Evolutionary conservation across 30 jellyfish, hydroid and myxozoan genomes (phyloP).

Genomic region (Hydra vulgaris): DNA sequence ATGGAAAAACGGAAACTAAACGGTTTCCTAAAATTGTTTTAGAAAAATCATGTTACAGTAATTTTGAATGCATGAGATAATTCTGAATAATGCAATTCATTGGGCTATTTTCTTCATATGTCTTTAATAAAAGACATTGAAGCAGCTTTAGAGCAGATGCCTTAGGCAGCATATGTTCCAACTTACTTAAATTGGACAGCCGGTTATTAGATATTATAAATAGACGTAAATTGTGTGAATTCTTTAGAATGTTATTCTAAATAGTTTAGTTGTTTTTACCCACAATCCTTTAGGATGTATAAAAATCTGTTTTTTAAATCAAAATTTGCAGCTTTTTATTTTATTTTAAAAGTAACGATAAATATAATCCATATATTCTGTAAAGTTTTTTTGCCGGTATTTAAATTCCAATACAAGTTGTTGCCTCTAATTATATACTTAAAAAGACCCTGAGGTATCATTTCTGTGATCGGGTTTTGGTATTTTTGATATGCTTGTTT

Average conservation of each 20-base stretch:
- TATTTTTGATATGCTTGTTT: neutral
- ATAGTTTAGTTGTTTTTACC: neutral
- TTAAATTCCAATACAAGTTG: neutral
- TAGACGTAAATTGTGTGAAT: neutral
- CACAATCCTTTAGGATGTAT: neutral
- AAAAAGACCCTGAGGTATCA: no score
- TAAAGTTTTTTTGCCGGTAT: neutral
- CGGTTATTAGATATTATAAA: neutral
- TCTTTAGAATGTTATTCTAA: neutral
- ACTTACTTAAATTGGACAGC: neutral
- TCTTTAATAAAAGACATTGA: neutral
- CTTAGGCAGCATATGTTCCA: neutral
- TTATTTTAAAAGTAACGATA: neutral
- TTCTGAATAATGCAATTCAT: neutral
- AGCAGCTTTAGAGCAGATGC: neutral
- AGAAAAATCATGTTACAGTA: neutral
- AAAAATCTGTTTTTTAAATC: neutral
- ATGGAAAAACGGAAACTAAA: constrained; percentile 16
- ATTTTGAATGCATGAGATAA: neutral
- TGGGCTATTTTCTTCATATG: neutral
- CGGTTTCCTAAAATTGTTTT: neutral
- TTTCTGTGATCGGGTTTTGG: no score
- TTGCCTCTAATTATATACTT: neutral
- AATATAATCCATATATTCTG: neutral
- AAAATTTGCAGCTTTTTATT: neutral